Evolutionary conservation across 2,888 invertebrate genomes (phyloP).

Genomic region (Limenitis camilla): DNA sequence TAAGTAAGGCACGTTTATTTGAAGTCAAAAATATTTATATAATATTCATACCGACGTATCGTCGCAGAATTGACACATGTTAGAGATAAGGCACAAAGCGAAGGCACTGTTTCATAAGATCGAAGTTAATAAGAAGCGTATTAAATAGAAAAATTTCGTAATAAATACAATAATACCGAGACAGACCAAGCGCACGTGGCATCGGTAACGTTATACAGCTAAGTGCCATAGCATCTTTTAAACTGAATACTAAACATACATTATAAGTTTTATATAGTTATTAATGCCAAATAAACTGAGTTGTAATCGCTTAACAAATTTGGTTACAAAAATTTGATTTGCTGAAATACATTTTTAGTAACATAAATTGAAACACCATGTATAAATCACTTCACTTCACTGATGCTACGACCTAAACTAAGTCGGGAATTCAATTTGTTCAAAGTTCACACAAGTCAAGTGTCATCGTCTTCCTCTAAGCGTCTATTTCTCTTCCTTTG

Average conservation of each 20-base stretch:
- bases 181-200: conserved; percentile 34
- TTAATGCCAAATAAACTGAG: too few relatives aligned
- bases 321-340: too few relatives aligned
- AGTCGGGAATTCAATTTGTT: conserved; percentile 48
- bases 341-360: too few relatives aligned
- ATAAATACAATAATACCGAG: conserved; percentile 52
- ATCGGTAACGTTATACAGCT: conserved; percentile 38
- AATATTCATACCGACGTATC: too few relatives aligned
- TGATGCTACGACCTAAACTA: conserved; percentile 32
- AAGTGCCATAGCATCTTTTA: conserved; percentile 14
- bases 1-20: too few relatives aligned
- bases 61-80: neutral
- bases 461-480: conserved; percentile 51
- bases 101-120: conserved; percentile 46
- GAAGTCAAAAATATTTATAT: too few relatives aligned
- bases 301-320: too few relatives aligned
- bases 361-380: neutral
- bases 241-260: conserved; percentile 3
- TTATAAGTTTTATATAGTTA: neutral
- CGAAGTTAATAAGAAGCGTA: conserved; percentile 55
- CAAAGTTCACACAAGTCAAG: conserved; percentile 59
- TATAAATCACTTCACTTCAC: neutral
- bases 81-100: conserved; percentile 41
- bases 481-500: conserved; percentile 52
- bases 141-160: conserved; percentile 38